phyloP scores from a whole-genome alignment of 2,888 invertebrate species.

The Lagria hirta region DNA sequence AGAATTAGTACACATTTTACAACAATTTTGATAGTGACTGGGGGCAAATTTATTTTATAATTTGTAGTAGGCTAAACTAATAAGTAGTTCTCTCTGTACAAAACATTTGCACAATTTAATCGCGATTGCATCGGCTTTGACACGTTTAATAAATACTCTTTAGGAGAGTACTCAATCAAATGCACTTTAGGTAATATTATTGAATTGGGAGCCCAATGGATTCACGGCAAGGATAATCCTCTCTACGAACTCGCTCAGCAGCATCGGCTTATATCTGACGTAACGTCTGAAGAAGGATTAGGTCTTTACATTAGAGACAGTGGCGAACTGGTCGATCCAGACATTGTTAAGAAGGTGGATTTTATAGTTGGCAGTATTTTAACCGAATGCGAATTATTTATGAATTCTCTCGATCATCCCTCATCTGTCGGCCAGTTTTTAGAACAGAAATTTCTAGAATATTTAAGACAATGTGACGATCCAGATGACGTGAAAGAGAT shows the following conservation, averaged over 20 bases:
- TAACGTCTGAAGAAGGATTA: conserved; percentile 59
- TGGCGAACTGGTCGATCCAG: conserved; percentile 53
- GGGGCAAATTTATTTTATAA: no score
- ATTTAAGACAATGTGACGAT: conserved; percentile 50
- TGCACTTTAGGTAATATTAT: no score
- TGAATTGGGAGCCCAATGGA: conserved; percentile 66
- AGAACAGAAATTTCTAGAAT: conserved; percentile 53
- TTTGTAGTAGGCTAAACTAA: no score
- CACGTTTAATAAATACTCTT: no score
- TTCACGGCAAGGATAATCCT: conserved; percentile 61
- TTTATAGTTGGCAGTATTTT: conserved; percentile 56
- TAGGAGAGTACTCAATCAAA: no score
- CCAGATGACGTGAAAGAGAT: conserved; percentile 43
- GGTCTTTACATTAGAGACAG: conserved; percentile 58
- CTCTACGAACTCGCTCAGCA: conserved; percentile 56
- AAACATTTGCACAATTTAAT: no score
- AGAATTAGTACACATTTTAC: no score
- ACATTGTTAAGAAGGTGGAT: conserved; percentile 56
- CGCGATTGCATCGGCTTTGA: no score
- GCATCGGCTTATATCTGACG: conserved; percentile 54
- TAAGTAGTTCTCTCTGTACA: no score
- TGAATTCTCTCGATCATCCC: conserved; percentile 47
- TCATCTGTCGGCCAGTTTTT: conserved; percentile 53
- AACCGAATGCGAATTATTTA: conserved; percentile 56
- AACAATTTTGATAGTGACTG: no score